Evolutionary conservation across 2,113 vertebrate species (phyloP).

Genomic region (Eurypyga helias): DNA sequence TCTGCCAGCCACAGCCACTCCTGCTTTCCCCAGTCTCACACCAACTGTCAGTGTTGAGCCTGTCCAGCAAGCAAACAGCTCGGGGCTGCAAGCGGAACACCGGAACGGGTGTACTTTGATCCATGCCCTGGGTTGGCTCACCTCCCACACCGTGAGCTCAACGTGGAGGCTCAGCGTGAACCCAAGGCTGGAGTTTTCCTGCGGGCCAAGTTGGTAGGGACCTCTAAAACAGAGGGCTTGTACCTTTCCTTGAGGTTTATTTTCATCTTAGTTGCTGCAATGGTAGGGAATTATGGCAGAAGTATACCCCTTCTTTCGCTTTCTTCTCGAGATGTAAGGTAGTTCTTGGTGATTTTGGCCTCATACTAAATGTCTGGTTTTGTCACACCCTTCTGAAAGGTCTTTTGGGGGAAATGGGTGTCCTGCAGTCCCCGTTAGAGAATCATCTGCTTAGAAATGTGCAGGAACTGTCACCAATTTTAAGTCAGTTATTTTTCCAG

Average conservation of each 20-base stretch:
- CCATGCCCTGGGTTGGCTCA: background rate
- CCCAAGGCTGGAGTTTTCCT: background rate
- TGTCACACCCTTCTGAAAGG: background rate
- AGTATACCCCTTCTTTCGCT: background rate
- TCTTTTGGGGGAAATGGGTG: background rate
- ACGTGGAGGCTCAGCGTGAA: no score
- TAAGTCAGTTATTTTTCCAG: background rate
- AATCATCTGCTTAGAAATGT: background rate
- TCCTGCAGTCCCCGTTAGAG: background rate
- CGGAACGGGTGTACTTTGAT: background rate
- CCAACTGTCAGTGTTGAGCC: background rate
- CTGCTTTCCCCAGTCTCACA: background rate
- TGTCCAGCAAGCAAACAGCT: background rate
- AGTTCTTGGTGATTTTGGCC: background rate
- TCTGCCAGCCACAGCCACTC: background rate
- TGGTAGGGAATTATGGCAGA: background rate
- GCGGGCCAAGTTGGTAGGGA: background rate
- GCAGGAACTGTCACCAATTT: no score
- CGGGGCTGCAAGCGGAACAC: background rate
- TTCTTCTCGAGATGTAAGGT: background rate
- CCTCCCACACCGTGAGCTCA: background rate
- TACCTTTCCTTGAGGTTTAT: background rate
- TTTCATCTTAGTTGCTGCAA: background rate
- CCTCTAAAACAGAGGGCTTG: background rate
- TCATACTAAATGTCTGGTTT: background rate